These are phyloP conservation scores for Esox lucius DNA, from an alignment of 2,797 vertebrate genomes.

Conservation along the genomic window DNA sequence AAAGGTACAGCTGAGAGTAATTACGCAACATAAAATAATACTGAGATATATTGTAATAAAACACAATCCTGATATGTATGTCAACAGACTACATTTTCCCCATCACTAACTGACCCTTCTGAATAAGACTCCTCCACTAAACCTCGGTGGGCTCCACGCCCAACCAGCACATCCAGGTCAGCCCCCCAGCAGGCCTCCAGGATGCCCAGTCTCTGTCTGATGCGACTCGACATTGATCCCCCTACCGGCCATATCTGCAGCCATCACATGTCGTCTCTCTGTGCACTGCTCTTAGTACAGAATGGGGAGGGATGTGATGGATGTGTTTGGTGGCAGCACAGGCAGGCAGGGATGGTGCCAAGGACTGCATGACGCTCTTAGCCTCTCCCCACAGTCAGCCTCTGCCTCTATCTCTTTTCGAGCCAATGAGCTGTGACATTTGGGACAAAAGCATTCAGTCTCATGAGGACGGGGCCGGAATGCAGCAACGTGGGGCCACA, in stretches of 20 bases:
- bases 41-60: too few relatives aligned
- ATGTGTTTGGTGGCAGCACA: not conserved
- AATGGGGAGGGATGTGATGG: slow-evolving; percentile 21
- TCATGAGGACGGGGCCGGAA: not conserved
- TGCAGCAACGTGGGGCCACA: not conserved
- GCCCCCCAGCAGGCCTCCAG: slow-evolving; percentile 25
- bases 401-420: not conserved
- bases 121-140: not conserved
- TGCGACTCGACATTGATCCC: slow-evolving; percentile 54
- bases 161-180: slow-evolving; percentile 50
- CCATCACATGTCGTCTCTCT: slow-evolving; percentile 68
- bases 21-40: too few relatives aligned
- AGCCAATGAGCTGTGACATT: slow-evolving; percentile 14
- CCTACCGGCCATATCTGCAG: slow-evolving; percentile 45
- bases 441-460: not conserved
- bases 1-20: too few relatives aligned
- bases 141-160: slow-evolving; percentile 20
- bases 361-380: not conserved
- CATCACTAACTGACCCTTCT: not conserved
- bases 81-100: too few relatives aligned
- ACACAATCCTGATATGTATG: too few relatives aligned
- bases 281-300: slow-evolving; percentile 40
- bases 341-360: slow-evolving; percentile 10
- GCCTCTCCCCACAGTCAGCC: not conserved
- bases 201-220: slow-evolving; percentile 30